phyloP scores from a whole-genome alignment of 2,888 invertebrate species.

The Drosophila cognata region DNA sequence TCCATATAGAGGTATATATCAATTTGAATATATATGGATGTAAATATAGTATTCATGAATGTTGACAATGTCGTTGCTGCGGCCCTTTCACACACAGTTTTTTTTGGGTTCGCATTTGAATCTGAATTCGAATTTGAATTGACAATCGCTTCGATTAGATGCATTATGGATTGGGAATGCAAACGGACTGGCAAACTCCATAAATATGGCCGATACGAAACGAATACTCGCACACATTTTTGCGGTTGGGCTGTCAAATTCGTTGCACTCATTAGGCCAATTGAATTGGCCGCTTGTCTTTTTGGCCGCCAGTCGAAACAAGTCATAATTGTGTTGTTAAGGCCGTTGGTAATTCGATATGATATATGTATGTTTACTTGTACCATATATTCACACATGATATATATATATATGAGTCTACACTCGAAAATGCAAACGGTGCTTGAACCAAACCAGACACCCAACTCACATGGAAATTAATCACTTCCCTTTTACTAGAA shows the following conservation, averaged over 20 bases:
- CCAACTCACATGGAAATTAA: slow-evolving; percentile 55
- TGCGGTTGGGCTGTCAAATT: slow-evolving; percentile 68
- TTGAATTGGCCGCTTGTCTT: slow-evolving; percentile 62
- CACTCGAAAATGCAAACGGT: slow-evolving; percentile 13
- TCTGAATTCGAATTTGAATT: slow-evolving; percentile 38
- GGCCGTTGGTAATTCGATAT: slow-evolving; percentile 68
- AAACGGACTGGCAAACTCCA: slow-evolving; percentile 10
- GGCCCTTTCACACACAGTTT: slow-evolving; percentile 63
- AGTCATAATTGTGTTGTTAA: slow-evolving; percentile 76
- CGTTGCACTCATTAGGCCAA: slow-evolving; percentile 80
- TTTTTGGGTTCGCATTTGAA: slow-evolving; percentile 14
- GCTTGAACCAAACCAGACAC: slow-evolving; percentile 23
- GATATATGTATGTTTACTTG: slow-evolving; percentile 37
- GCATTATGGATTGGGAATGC: slow-evolving; percentile 48
- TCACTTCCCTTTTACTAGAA: slow-evolving; percentile 74
- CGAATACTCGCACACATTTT: slow-evolving; percentile 25
- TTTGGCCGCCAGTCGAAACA: slow-evolving; percentile 53
- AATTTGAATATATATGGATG: slow-evolving; percentile 31
- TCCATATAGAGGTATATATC: slow-evolving; percentile 1
- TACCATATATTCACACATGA: background rate
- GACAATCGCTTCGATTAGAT: slow-evolving; percentile 66
- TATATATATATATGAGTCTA: background rate
- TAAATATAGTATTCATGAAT: slow-evolving; percentile 36
- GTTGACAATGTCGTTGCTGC: slow-evolving; percentile 43
- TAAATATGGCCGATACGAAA: slow-evolving; percentile 20